Evolutionary conservation across 1,140 invertebrate species (phyloP).

Genomic region (Philotrypesis tridentata): DNA sequence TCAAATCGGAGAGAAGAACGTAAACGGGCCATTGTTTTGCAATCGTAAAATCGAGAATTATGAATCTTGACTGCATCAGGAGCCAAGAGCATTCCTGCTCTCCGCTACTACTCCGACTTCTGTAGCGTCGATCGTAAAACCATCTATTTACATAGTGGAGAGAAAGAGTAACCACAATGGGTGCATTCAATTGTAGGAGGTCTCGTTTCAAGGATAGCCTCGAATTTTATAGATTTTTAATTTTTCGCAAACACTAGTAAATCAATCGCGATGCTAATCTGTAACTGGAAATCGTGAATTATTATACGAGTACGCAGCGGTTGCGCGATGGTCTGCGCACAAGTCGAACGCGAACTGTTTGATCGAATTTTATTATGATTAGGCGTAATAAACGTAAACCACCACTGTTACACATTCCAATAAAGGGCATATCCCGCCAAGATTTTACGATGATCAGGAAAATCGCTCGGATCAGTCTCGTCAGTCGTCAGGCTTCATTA

Average conservation of each 20-base stretch:
- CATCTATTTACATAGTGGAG: background rate
- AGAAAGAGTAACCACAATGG: background rate
- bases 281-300: too few relatives aligned
- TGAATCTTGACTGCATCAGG: background rate
- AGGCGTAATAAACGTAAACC: background rate
- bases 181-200: background rate
- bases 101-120: too few relatives aligned
- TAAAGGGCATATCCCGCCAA: background rate
- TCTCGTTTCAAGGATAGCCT: background rate
- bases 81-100: background rate
- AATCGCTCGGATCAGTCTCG: background rate
- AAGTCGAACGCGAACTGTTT: too few relatives aligned
- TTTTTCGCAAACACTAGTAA: background rate
- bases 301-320: too few relatives aligned
- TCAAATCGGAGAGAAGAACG: background rate
- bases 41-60: constrained; percentile 40
- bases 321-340: too few relatives aligned
- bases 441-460: constrained; percentile 23
- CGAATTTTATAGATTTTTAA: background rate
- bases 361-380: background rate
- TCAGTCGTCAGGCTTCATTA: constrained; percentile 13
- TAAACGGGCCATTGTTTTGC: constrained; percentile 30
- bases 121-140: background rate
- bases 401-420: background rate
- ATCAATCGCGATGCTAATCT: background rate